Evolutionary conservation across 2,113 vertebrate genomes (phyloP).

Genomic region (Brachypodius melanocephalos): DNA sequence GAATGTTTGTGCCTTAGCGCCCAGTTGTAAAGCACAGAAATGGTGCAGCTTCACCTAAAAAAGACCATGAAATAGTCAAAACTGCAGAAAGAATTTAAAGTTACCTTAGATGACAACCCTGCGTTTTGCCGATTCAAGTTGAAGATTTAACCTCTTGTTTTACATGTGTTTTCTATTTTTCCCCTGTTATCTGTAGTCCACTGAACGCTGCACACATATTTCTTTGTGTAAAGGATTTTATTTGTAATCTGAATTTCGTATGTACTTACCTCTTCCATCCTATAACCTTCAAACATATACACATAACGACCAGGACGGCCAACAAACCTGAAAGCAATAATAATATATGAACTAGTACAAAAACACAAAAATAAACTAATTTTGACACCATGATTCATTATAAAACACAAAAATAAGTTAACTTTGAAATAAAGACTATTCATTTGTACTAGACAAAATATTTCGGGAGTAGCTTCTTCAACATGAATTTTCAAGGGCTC

Average conservation of each 20-base stretch:
- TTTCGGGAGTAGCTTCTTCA: background rate
- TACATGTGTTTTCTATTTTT: background rate
- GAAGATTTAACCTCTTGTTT: background rate
- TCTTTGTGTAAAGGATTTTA: background rate
- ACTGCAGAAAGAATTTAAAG: background rate
- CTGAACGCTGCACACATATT: background rate
- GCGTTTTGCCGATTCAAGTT: background rate
- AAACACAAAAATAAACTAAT: background rate
- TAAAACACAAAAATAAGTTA: background rate
- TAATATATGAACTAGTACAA: background rate
- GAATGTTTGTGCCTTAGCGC: background rate
- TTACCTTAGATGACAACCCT: background rate
- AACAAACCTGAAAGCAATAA: constrained; percentile 81
- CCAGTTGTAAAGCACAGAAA: background rate
- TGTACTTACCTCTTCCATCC: constrained; percentile 89
- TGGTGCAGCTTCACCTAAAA: background rate
- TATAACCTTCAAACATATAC: constrained; percentile 89
- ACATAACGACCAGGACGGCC: constrained; percentile 90
- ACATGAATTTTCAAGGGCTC: background rate
- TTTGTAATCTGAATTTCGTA: background rate
- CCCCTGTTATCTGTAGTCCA: background rate
- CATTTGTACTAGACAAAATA: background rate
- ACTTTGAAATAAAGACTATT: background rate
- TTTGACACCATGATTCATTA: background rate
- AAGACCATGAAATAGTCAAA: background rate